Conservation (phyloP, 2,888 invertebrate genomes). For the Dromius quadrimaculatus region DNA sequence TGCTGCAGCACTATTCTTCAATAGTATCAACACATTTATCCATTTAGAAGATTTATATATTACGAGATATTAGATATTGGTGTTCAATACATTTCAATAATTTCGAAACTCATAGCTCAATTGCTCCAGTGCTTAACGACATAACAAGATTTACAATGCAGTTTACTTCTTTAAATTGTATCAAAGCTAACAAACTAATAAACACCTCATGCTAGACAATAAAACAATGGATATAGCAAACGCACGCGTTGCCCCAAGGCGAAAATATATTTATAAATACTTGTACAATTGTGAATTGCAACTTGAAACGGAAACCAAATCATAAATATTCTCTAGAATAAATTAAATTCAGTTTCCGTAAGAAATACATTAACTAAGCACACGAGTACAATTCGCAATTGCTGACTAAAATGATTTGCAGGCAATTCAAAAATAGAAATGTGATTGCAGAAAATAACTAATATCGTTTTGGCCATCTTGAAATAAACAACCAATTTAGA, state of each 20-base stretch:
- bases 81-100: no score
- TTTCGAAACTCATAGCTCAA: constrained; percentile 20
- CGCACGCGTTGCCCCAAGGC: constrained; percentile 18
- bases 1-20: no score
- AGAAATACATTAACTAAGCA: not conserved
- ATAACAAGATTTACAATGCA: constrained; percentile 25
- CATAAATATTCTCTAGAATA: constrained; percentile 9
- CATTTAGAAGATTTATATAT: no score
- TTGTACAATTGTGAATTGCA: constrained; percentile 1
- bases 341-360: constrained; percentile 29
- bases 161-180: constrained; percentile 32
- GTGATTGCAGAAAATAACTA: not conserved
- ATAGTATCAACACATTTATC: no score
- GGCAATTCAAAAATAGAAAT: not conserved
- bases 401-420: constrained; percentile 7
- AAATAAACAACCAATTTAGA: no score
- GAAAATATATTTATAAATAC: constrained; percentile 21
- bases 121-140: constrained; percentile 23
- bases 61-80: no score
- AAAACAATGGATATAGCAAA: constrained; percentile 25
- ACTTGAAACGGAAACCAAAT: constrained; percentile 32
- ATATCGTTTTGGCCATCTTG: no score
- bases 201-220: constrained; percentile 47
- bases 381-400: constrained; percentile 8
- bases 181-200: constrained; percentile 46